Evolutionary conservation across 2,113 vertebrate genomes (phyloP), one percentile per base, ranked within the genome.

Genomic region (Nothobranchius kuhntae): DNA sequence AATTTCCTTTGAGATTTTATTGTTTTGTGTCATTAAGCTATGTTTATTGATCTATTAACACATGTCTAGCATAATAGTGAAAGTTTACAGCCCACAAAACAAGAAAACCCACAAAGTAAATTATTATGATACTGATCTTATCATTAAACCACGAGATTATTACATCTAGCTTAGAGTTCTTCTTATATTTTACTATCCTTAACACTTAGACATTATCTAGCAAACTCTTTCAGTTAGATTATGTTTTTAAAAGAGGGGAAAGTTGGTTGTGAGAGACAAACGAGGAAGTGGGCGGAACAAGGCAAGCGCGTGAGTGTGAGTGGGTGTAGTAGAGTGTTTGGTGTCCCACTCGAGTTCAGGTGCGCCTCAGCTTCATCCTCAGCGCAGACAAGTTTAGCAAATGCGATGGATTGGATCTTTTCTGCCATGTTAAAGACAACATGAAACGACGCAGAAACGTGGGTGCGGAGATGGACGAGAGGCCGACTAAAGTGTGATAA

Each of bases 271-370:
- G 9, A 24, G 56, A 64, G 61, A 30, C 11, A n/a, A 38, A 21
- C 13, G 9, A 53, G 61, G 58, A 77, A 80, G 69, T 53, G 80
- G 83, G 82, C 61, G 82, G 84, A 40, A 54, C 61, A 2, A 50
- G 52, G 38, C 6, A 47, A 6, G 51, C n/a, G 51, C 0, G 61
- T 30, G 30, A 30, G 30, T 2, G 48, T 2, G 38, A 5, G 38
- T 1, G 38, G 1, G 26, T 9, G 61, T 42, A 0, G 2, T 45
- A 38, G 57, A 57, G 13, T 47, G 55, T 2, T n/a, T 50, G 17
- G 62, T 15, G 54, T 15, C 26, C 35, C 24, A 1, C 26, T 59
- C 8, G 12, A 54, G 71, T 70, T 71, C 73, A 87, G 87, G 84
- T 87, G 67, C 61, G 35, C 61, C 51, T 78, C 73, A 38, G 1